A percentile compares a stretch with the other conserved stretches of the same genome.
Evolutionary conservation across 2,888 invertebrate species (phyloP).

Genomic region (Tinea semifulvella): DNA sequence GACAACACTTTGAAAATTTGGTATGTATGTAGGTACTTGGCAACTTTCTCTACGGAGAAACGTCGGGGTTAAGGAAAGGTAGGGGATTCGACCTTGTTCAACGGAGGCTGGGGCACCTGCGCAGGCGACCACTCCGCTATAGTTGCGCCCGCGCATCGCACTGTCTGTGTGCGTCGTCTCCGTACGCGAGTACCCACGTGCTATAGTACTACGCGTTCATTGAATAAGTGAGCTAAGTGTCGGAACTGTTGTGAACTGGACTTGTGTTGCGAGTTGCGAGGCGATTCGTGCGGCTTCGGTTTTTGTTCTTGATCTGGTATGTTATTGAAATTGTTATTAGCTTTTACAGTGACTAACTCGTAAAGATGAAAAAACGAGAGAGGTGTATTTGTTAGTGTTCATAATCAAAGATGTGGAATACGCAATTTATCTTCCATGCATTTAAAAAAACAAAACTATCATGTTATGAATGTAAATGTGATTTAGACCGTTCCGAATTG

Average conservation of each 20-base stretch:
- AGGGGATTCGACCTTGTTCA: constrained; percentile 61
- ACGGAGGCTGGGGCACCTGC: constrained; percentile 61
- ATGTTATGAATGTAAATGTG: no score
- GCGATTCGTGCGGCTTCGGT: constrained; percentile 1
- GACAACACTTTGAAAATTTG: constrained; percentile 40
- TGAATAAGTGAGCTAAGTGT: no score
- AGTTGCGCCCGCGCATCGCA: constrained; percentile 42
- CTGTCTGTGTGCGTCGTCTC: constrained; percentile 36
- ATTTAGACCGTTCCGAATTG: no score
- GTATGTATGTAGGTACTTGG: constrained; percentile 63
- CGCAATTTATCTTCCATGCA: no score
- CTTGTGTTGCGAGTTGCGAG: neutral
- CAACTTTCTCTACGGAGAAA: constrained; percentile 15
- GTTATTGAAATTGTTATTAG: neutral
- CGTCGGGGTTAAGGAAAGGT: constrained; percentile 20
- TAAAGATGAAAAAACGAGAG: no score
- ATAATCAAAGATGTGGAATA: no score
- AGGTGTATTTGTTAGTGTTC: no score
- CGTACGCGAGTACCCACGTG: constrained; percentile 44
- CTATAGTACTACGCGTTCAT: constrained; percentile 17
- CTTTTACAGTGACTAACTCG: no score
- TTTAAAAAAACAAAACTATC: no score
- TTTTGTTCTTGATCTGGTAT: constrained; percentile 9
- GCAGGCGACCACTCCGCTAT: constrained; percentile 49
- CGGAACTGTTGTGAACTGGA: constrained; percentile 5